Conservation (phyloP, 1,140 invertebrate genomes). For the Lasioglossum baleicum region DNA sequence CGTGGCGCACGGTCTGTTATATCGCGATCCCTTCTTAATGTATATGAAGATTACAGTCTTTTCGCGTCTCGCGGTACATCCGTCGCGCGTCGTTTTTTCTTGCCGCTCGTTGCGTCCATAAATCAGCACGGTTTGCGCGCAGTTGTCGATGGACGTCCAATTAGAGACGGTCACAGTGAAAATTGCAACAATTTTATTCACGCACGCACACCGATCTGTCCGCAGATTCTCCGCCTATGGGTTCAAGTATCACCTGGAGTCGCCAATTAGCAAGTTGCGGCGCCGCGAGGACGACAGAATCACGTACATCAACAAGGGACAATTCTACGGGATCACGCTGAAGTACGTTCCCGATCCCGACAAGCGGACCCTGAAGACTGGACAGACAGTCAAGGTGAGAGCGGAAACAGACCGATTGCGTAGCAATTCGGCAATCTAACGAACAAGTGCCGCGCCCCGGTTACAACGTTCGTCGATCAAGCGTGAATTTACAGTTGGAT, state of each 20-base stretch:
- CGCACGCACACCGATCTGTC: neutral
- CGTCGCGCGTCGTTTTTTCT: neutral
- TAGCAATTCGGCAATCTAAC: neutral
- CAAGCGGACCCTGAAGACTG: conserved; percentile 92
- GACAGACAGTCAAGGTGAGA: conserved; percentile 97
- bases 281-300: conserved; percentile 98
- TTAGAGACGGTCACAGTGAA: neutral
- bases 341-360: conserved; percentile 97
- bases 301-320: conserved; percentile 99
- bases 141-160: neutral
- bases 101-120: neutral
- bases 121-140: neutral
- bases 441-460: no score
- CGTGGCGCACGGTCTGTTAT: neutral
- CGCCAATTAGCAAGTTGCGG: conserved; percentile 98
- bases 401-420: conserved; percentile 48
- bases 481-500: no score
- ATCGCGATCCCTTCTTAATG: neutral
- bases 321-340: conserved; percentile 99
- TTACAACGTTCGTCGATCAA: no score
- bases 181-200: neutral
- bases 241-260: conserved; percentile 97
- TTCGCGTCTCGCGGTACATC: neutral
- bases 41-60: conserved; percentile 29
- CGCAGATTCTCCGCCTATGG: conserved; percentile 89